A percentile compares a stretch with the other conserved stretches of the same genome.
These are phyloP conservation scores for Chunga burmeisteri DNA, from an alignment of 2,113 vertebrate species.

Conservation along the genomic window DNA sequence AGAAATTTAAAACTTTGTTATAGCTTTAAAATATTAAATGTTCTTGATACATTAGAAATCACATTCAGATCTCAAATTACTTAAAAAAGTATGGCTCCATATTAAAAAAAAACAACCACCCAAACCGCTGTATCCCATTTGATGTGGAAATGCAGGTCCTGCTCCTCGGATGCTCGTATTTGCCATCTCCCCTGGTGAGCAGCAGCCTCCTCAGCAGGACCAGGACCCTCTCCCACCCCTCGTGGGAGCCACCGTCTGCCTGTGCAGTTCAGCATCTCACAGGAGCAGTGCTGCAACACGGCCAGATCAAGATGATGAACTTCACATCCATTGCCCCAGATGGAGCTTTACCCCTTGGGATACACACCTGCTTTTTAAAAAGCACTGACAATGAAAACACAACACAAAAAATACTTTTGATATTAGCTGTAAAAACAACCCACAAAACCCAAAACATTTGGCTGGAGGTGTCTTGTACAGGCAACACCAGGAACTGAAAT, in stretches of 20 bases:
- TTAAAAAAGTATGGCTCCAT: slow-evolving; percentile 75
- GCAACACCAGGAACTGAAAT: slow-evolving; percentile 26
- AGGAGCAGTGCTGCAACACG: neutral
- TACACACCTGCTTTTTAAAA: slow-evolving; percentile 58
- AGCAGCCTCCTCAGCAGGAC: neutral
- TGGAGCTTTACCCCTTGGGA: neutral
- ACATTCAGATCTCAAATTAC: slow-evolving; percentile 77
- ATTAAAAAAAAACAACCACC: slow-evolving; percentile 33
- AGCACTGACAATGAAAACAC: slow-evolving; percentile 58
- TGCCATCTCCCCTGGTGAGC: neutral
- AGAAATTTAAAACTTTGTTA: slow-evolving; percentile 79
- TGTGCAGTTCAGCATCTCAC: neutral
- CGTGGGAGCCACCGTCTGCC: neutral
- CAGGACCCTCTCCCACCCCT: neutral
- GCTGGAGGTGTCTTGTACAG: slow-evolving; percentile 46
- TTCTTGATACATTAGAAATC: slow-evolving; percentile 79
- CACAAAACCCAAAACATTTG: neutral
- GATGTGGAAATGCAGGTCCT: slow-evolving; percentile 51
- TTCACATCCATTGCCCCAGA: neutral
- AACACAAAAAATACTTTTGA: slow-evolving; percentile 59
- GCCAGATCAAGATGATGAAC: neutral
- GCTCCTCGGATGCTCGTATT: neutral
- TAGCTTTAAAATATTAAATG: slow-evolving; percentile 79
- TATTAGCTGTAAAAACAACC: slow-evolving; percentile 39
- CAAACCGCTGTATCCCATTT: slow-evolving; percentile 69